These are phyloP conservation scores for Hyla sarda DNA, from an alignment of 2,113 vertebrate species.

Conservation along the genomic window DNA sequence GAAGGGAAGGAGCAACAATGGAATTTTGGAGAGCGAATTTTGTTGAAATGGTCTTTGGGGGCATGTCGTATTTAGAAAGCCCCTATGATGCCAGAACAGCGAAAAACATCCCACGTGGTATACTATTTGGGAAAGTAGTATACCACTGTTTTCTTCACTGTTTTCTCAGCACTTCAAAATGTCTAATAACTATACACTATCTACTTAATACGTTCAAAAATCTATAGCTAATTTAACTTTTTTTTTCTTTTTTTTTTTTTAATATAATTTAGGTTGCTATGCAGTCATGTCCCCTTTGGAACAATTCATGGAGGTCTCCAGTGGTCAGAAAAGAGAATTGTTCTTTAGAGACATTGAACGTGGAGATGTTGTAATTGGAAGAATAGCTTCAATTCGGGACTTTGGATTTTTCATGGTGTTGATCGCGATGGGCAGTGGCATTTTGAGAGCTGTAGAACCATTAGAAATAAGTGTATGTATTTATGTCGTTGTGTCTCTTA, in stretches of 20 bases:
- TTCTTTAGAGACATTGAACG: conserved; percentile 92
- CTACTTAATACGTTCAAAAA: background rate
- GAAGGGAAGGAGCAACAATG: too few species aligned
- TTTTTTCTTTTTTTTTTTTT: conserved; percentile 42
- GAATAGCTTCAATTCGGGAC: conserved; percentile 90
- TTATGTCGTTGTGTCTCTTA: background rate
- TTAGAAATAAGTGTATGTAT: conserved; percentile 88
- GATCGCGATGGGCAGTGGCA: conserved; percentile 85
- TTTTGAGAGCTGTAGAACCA: conserved; percentile 86
- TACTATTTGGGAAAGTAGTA: too few species aligned
- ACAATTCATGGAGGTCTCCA: conserved; percentile 90
- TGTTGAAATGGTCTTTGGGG: too few species aligned
- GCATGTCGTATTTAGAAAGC: too few species aligned
- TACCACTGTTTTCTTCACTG: too few species aligned
- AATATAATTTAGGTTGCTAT: conserved; percentile 87
- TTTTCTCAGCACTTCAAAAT: background rate
- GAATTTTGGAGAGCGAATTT: too few species aligned
- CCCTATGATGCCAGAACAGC: too few species aligned
- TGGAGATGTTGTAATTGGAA: conserved; percentile 90
- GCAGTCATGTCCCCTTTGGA: conserved; percentile 94
- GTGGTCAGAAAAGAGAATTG: conserved; percentile 82
- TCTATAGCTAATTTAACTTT: background rate
- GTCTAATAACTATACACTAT: background rate
- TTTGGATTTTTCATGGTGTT: conserved; percentile 97
- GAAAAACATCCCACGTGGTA: too few species aligned